Conservation (phyloP, 2,113 vertebrate species). For the Manacus vitellinus region DNA sequence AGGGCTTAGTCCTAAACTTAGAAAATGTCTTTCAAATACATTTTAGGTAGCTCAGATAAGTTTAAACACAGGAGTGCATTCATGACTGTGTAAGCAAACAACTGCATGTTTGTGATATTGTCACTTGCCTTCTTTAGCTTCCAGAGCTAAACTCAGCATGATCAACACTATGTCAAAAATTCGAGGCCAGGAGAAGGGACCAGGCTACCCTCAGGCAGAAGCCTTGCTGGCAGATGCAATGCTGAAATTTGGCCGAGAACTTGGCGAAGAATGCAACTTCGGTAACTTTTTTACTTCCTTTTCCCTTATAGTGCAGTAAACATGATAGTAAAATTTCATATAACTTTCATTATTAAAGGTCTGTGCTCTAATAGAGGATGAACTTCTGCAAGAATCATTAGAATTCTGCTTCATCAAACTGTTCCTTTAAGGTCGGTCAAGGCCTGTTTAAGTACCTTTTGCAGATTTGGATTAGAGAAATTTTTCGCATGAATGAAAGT, state of each 20-base stretch:
- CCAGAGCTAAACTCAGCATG: constrained; percentile 99
- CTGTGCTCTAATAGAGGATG: not conserved
- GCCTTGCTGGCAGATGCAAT: constrained; percentile 90
- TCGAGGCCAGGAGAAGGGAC: constrained; percentile 94
- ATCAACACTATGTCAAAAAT: constrained; percentile 99
- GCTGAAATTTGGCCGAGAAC: constrained; percentile 93
- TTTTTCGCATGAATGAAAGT: not conserved
- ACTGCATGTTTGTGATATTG: not conserved
- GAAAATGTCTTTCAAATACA: not conserved
- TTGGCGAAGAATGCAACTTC: constrained; percentile 95
- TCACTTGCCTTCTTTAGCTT: constrained; percentile 77
- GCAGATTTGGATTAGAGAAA: not conserved
- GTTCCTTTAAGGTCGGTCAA: not conserved
- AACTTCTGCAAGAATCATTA: not conserved
- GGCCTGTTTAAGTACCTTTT: not conserved
- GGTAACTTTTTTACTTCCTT: constrained; percentile 75
- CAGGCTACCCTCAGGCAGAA: constrained; percentile 95
- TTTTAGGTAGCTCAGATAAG: not conserved
- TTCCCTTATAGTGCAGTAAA: not conserved
- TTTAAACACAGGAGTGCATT: not conserved
- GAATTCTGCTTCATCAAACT: not conserved
- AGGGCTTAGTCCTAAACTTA: not conserved
- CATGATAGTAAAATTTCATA: not conserved
- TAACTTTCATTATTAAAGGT: not conserved
- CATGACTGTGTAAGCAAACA: not conserved